Conservation (phyloP, 2,113 vertebrate genomes). For the Aptenodytes forsteri region DNA sequence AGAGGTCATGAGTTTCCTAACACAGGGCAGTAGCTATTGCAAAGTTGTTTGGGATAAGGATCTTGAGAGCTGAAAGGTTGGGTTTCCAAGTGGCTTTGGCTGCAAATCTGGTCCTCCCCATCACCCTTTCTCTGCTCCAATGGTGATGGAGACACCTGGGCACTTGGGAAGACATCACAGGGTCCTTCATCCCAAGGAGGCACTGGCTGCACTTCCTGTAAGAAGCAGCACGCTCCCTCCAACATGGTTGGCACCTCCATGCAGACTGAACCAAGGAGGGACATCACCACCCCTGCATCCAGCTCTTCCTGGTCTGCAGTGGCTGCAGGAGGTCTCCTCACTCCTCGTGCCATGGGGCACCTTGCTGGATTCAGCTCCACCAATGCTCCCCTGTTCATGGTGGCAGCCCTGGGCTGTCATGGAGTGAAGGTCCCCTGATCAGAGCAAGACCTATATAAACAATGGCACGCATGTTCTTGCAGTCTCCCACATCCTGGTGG, state of each 20-base stretch:
- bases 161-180: background rate
- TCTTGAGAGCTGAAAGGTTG: background rate
- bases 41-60: background rate
- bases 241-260: fast-evolving
- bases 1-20: background rate
- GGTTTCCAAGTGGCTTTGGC: background rate
- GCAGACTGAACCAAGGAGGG: background rate
- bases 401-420: background rate
- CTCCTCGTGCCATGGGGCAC: background rate
- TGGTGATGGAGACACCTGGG: background rate
- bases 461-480: background rate
- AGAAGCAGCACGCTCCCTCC: background rate
- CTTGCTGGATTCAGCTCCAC: background rate
- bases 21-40: background rate
- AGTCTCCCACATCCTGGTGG: background rate
- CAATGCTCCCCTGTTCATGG: background rate
- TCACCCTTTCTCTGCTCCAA: background rate
- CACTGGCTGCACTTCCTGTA: background rate
- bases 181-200: background rate
- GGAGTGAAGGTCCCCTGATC: background rate
- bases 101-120: background rate
- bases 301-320: background rate
- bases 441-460: background rate
- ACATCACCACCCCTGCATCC: background rate
- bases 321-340: background rate